Base-by-base conservation (phyloP, 2,797 vertebrate genomes). In the Sciurus vulgaris region DNA sequence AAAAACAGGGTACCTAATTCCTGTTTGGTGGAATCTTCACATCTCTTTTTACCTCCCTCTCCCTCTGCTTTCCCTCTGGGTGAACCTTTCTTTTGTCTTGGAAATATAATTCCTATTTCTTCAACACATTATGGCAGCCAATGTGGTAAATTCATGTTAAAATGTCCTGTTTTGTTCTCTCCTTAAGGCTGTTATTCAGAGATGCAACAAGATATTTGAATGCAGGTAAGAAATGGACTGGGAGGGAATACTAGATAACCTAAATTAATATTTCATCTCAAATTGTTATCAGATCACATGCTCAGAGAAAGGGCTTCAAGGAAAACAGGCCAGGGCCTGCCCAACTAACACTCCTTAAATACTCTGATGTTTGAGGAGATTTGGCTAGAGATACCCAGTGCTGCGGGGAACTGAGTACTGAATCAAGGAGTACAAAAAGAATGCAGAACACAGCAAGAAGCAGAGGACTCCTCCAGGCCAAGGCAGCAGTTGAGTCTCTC, bases 251-350 rank as follows among this genome's bases (percentile, higher is more conserved):
- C 22, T 72, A 33, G 15, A 82, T 2, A 73, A 91, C n/a, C 5
- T 67, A 38, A 72, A 28, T 73, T 78, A 61, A 73, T 22, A 90
- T 54, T 51, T 91, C 51, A 90, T 54, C 67, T 91, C 51, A 91
- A 90, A 41, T 7, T 69, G 5, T 35, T 41, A 28, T 63, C 26
- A 56, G 59, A 41, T 82, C 35, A 82, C 14, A 44, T 63, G 38
- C 24, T 76, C 35, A 82, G 56, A 63, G 79, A 7, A 44, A 82
- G 10, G 20, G 22, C 24, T 35, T 59, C 78, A 35, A 35, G 11
- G 13, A 59, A 11, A 90, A 28, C 63, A 70, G 38, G 20, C 35
- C 49, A 81, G 65, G 65, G 12, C 14, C 65, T 3, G 59, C 33
- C 33, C 13, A 59, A 59, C 47, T 72, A 59, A 59, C 30, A n/a